These are phyloP conservation scores for Dicyrtoma fusca DNA, from an alignment of 2,888 invertebrate species.

Conservation along the genomic window DNA sequence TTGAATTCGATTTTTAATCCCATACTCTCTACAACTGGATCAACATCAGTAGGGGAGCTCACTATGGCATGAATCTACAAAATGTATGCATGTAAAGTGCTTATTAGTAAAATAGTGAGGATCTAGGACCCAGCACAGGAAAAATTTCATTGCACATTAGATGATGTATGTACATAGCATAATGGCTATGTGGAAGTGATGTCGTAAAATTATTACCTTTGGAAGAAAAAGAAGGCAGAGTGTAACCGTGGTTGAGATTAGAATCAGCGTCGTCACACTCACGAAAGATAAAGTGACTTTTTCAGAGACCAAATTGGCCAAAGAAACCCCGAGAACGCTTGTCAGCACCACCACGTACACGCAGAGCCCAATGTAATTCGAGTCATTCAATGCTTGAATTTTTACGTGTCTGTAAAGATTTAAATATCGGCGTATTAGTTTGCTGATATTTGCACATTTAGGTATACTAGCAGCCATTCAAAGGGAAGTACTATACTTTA, in stretches of 20 bases:
- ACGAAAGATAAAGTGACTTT: constrained; percentile 78
- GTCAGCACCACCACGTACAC: constrained; percentile 90
- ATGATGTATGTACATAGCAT: too few relatives aligned
- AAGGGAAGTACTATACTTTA: background rate
- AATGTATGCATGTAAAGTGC: background rate
- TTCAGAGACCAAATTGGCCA: constrained; percentile 85
- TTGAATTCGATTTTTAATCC: constrained; percentile 87
- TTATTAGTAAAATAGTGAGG: too few relatives aligned
- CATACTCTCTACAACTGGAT: constrained; percentile 85
- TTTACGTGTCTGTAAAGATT: constrained; percentile 77
- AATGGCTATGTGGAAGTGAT: too few relatives aligned
- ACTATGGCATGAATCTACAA: constrained; percentile 61
- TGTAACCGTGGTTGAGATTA: constrained; percentile 83
- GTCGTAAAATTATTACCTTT: constrained; percentile 68
- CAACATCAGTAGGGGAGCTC: constrained; percentile 60
- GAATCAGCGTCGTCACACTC: constrained; percentile 79
- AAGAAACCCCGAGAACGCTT: constrained; percentile 81
- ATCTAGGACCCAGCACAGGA: too few relatives aligned
- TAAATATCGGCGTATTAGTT: too few relatives aligned
- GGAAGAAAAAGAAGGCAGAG: constrained; percentile 84
- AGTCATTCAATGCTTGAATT: constrained; percentile 88
- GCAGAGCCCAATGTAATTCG: constrained; percentile 89
- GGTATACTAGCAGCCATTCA: too few relatives aligned
- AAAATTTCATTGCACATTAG: background rate
- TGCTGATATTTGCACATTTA: too few relatives aligned